phyloP scores from a whole-genome alignment of 2,888 invertebrate species.

The Criorhina ranunculi region DNA sequence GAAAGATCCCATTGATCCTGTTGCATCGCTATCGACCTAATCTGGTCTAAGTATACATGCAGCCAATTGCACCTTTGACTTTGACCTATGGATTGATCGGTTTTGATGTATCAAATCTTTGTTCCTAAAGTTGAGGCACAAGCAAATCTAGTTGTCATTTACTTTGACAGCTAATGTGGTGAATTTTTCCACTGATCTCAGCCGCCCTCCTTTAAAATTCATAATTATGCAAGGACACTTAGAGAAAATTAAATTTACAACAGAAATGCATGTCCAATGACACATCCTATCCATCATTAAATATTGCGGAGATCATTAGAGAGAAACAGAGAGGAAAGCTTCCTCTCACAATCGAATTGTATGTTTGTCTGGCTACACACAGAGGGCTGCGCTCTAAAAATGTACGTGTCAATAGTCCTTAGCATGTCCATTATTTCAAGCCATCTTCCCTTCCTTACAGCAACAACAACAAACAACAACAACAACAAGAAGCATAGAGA shows the following conservation, averaged over 20 bases:
- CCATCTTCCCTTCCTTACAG: background rate
- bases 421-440: conserved; percentile 52
- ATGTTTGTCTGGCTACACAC: background rate
- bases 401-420: conserved; percentile 62
- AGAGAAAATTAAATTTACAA: conserved; percentile 1
- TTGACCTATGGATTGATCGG: too few species aligned
- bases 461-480: background rate
- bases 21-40: too few species aligned
- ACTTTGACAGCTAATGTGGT: too few species aligned
- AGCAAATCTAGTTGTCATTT: too few species aligned
- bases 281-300: conserved; percentile 38
- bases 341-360: conserved; percentile 1
- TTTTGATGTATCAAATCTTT: too few species aligned
- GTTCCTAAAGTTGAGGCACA: too few species aligned
- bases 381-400: too few species aligned
- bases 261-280: conserved; percentile 15
- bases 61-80: too few species aligned
- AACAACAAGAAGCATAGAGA: background rate
- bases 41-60: too few species aligned
- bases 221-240: background rate
- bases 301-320: conserved; percentile 34
- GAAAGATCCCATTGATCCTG: too few species aligned
- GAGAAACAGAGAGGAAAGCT: background rate
- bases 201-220: background rate
- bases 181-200: too few species aligned